Evolutionary conservation across 2,113 vertebrate species (phyloP).

Genomic region (Microtus pennsylvanicus): DNA sequence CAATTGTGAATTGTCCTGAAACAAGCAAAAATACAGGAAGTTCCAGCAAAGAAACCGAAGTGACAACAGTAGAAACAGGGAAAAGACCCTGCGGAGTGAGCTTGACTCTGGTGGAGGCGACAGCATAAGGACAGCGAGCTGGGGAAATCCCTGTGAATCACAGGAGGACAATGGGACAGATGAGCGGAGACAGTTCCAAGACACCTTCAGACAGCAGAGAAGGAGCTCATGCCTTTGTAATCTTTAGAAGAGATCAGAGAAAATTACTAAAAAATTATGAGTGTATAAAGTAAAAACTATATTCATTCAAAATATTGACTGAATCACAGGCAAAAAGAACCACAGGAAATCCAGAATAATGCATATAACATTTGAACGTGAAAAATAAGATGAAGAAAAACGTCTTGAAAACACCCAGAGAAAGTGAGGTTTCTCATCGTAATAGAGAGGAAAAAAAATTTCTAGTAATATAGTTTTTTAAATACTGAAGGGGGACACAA

Average conservation of each 20-base stretch:
- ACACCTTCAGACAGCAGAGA: not conserved
- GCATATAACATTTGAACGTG: not conserved
- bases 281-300: not conserved
- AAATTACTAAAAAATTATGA: not conserved
- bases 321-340: not conserved
- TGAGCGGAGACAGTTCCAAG: not conserved
- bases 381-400: not conserved
- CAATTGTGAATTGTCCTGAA: not conserved
- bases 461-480: not conserved
- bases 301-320: not conserved
- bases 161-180: not conserved
- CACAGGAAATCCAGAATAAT: not conserved
- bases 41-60: not conserved
- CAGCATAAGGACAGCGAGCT: not conserved
- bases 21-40: slow-evolving; percentile 16
- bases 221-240: not conserved
- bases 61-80: not conserved
- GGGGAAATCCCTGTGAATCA: not conserved
- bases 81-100: not conserved
- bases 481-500: not conserved
- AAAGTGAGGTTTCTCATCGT: not conserved
- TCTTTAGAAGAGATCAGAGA: not conserved
- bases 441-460: not conserved
- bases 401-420: not conserved
- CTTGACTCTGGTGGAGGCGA: not conserved